A percentile compares a stretch with the other conserved stretches of the same genome.
Evolutionary conservation across 1,140 invertebrate genomes (phyloP).

Genomic region (Tribolium madens): DNA sequence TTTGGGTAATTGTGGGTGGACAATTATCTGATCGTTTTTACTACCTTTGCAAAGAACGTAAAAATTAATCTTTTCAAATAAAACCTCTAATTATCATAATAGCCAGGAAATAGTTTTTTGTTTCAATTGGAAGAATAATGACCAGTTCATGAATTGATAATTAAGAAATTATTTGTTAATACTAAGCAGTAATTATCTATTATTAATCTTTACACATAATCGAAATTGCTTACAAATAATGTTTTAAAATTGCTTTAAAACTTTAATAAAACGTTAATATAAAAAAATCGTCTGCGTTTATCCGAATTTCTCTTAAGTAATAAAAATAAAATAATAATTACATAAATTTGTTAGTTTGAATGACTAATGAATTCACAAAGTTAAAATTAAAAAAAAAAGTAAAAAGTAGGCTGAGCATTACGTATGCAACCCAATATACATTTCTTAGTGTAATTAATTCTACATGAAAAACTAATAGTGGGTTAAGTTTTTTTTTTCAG

Average conservation of each 20-base stretch:
- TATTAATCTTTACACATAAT: background rate
- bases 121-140: background rate
- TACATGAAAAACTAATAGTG: too few species aligned
- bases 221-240: background rate
- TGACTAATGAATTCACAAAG: too few species aligned
- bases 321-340: too few species aligned
- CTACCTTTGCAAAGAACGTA: background rate
- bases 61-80: background rate
- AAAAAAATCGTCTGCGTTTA: too few species aligned
- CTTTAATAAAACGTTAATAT: too few species aligned
- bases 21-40: background rate
- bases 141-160: background rate
- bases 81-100: background rate
- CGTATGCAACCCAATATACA: too few species aligned
- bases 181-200: background rate
- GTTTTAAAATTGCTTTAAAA: background rate
- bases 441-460: too few species aligned
- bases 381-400: too few species aligned
- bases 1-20: background rate
- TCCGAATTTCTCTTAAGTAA: too few species aligned
- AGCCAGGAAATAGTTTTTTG: background rate
- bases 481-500: too few species aligned
- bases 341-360: too few species aligned
- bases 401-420: too few species aligned
- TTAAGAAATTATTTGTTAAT: background rate